Base-by-base conservation (phyloP, 1,140 invertebrate genomes). In the Bombus affinis region DNA sequence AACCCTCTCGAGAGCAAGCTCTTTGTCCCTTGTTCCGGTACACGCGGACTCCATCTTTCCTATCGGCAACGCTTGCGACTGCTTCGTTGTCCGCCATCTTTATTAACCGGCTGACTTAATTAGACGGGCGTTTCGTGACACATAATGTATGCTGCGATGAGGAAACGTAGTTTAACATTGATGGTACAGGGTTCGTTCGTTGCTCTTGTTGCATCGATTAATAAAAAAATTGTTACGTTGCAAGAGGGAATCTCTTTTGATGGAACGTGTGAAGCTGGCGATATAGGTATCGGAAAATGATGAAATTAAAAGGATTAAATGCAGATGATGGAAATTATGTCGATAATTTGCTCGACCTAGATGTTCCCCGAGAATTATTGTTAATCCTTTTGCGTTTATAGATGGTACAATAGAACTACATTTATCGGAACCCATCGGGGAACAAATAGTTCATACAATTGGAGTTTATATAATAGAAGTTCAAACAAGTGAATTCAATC, bases 11-110 rank as follows among this genome's bases (percentile, higher is more conserved):
- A 65, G 79, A 81, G 88, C 44, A 59, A 66, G 72, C 86, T 90
- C 89, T 90, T 90, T 90, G 89, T 90, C 80, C 44, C 81, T 44
- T 82, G 89, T 80, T 72, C 86, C 47, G 86, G 82, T 83, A 86
- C 86, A 77, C 53, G 47, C 66, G 76, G 47, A 78, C 75, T 76
- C 65, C 88, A 87, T 89, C 88, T 90, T 90, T 90, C 82, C 76
- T 85, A 78, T 90, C 81, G 71, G 25, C 71, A 66, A 81, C 85
- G 82, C 66, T 82, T 80, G 44, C 81, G 42, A 79, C 74, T 62
- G 35, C 75, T 9, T 37, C 77, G 80, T 42, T 76, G 80, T 25
- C 66, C 76, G 53, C 70, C 77, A 42, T 86, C 88, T 89, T 89
- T 81, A 81, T 89, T 89, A 89, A 28, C 77, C 66, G 73, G n/a